phyloP scores from a whole-genome alignment of 2,888 invertebrate species.

The Sthenelais limicola region DNA sequence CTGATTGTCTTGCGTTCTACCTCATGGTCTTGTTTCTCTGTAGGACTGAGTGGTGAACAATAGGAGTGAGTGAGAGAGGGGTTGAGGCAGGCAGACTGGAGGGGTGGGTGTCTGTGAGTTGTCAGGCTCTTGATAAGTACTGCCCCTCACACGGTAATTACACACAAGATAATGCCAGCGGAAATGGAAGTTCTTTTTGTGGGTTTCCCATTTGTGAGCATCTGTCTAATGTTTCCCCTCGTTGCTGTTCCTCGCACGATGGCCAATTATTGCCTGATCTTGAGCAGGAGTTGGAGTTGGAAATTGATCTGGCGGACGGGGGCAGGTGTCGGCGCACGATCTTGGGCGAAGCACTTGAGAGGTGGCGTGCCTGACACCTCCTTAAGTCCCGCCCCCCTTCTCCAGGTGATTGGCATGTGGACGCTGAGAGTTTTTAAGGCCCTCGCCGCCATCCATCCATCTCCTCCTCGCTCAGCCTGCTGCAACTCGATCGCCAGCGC shows the following conservation, averaged over 20 bases:
- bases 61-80: background rate
- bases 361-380: constrained; percentile 12
- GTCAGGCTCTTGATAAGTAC: constrained; percentile 19
- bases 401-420: background rate
- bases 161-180: constrained; percentile 31
- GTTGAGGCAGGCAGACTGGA: background rate
- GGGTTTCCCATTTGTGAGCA: constrained; percentile 29
- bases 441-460: background rate
- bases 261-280: constrained; percentile 33
- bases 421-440: background rate
- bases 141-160: constrained; percentile 32
- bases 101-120: background rate
- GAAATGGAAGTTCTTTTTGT: constrained; percentile 29
- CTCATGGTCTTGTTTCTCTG: background rate
- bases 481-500: constrained; percentile 7
- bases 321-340: constrained; percentile 24
- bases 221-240: constrained; percentile 28
- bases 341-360: constrained; percentile 20
- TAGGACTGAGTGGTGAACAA: background rate
- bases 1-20: constrained; percentile 16
- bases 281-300: background rate
- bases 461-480: too few relatives aligned
- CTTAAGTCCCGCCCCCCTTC: background rate
- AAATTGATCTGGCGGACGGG: constrained; percentile 11
- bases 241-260: constrained; percentile 20